phyloP scores from a whole-genome alignment of 2,888 invertebrate genomes.

The Mythimna impura region DNA sequence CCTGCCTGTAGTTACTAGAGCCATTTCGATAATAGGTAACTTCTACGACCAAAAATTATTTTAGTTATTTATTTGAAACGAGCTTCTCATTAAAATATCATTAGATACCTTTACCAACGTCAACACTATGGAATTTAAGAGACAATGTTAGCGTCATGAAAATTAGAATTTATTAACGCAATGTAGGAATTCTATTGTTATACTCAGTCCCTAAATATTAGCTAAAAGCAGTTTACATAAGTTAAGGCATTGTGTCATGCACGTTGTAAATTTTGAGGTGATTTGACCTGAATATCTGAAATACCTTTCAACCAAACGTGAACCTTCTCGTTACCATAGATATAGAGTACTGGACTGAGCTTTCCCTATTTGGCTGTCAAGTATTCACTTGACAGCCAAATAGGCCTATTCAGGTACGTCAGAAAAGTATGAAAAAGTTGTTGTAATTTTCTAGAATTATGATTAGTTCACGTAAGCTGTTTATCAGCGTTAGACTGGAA shows the following conservation, averaged over 20 bases:
- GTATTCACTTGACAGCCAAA: too few species aligned
- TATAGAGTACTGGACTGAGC: not conserved
- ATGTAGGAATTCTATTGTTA: constrained; percentile 45
- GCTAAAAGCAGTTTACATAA: constrained; percentile 30
- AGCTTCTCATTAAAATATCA: not conserved
- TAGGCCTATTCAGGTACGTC: too few species aligned
- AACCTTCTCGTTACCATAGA: constrained; percentile 1
- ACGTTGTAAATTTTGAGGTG: constrained; percentile 54
- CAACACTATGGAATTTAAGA: constrained; percentile 18
- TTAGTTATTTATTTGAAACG: not conserved
- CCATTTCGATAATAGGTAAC: not conserved
- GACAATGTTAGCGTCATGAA: constrained; percentile 25
- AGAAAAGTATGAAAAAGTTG: not conserved
- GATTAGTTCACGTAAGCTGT: too few species aligned
- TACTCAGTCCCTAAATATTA: constrained; percentile 27
- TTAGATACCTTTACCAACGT: not conserved
- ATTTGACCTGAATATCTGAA: constrained; percentile 58
- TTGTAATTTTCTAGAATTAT: not conserved
- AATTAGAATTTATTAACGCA: constrained; percentile 43
- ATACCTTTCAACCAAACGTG: constrained; percentile 38
- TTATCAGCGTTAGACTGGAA: not conserved
- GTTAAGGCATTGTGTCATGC: constrained; percentile 38
- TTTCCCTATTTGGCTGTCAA: not conserved
- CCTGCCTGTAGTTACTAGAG: not conserved
- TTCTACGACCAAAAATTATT: not conserved